phyloP scores from a whole-genome alignment of 2,797 vertebrate genomes.

The Microctenopoma lineatum region DNA sequence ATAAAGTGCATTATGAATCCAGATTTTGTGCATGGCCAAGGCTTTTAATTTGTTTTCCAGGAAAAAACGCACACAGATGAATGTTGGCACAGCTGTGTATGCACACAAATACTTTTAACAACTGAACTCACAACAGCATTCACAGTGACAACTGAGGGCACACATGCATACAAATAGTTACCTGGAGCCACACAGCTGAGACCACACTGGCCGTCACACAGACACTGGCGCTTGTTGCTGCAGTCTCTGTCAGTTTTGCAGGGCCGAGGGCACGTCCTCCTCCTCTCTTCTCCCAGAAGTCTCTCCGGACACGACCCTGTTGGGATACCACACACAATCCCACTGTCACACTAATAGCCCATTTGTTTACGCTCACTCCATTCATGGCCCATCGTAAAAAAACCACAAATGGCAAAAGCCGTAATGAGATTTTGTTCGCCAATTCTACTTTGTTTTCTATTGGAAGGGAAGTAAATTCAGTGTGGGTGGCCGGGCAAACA shows the following conservation, averaged over 20 bases:
- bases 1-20: slow-evolving; percentile 13
- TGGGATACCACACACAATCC: slow-evolving; percentile 53
- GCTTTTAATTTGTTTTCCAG: slow-evolving; percentile 44
- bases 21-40: slow-evolving; percentile 31
- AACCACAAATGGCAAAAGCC: slow-evolving; percentile 20
- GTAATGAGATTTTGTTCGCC: slow-evolving; percentile 48
- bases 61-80: slow-evolving; percentile 33
- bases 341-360: slow-evolving; percentile 28
- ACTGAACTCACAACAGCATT: slow-evolving; percentile 38
- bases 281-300: slow-evolving; percentile 78
- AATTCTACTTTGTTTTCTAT: slow-evolving; percentile 40
- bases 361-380: slow-evolving; percentile 51
- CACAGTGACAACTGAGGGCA: slow-evolving; percentile 42
- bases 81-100: slow-evolving; percentile 61
- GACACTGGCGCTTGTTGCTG: slow-evolving; percentile 82
- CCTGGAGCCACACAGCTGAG: slow-evolving; percentile 88
- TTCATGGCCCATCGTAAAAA: slow-evolving; percentile 50
- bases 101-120: slow-evolving; percentile 28
- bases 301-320: slow-evolving; percentile 79
- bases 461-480: slow-evolving; percentile 28
- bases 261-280: slow-evolving; percentile 80
- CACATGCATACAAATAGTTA: slow-evolving; percentile 65
- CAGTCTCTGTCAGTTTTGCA: slow-evolving; percentile 83
- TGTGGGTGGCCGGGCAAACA: slow-evolving; percentile 57
- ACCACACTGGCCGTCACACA: slow-evolving; percentile 88